Conservation (phyloP, 2,888 invertebrate species). For the Drosophila leonis region DNA sequence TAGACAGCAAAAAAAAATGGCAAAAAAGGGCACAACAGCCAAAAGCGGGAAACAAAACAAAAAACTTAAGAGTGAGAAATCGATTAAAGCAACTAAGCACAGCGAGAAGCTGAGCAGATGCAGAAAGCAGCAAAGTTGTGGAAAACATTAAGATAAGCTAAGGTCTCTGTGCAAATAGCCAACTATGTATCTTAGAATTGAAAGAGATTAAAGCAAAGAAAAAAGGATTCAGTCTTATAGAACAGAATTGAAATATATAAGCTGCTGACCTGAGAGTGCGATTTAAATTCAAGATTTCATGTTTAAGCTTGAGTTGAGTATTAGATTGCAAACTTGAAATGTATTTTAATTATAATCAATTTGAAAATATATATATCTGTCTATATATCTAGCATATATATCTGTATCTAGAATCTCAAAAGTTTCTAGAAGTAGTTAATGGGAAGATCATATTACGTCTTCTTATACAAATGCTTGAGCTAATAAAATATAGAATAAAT, state of each 20-base stretch:
- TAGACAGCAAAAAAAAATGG: constrained; percentile 50
- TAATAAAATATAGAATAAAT: too few relatives aligned
- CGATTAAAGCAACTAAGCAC: constrained; percentile 35
- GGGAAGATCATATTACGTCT: too few relatives aligned
- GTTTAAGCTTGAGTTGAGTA: too few relatives aligned
- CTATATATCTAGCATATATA: too few relatives aligned
- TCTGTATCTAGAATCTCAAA: too few relatives aligned
- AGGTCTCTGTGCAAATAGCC: neutral
- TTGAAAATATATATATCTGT: too few relatives aligned
- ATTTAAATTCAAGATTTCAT: too few relatives aligned
- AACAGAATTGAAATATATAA: neutral
- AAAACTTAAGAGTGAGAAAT: constrained; percentile 21
- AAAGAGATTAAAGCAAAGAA: neutral
- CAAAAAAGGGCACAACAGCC: constrained; percentile 69
- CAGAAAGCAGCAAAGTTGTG: neutral
- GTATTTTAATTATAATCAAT: too few relatives aligned
- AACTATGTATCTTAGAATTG: neutral
- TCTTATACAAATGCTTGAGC: too few relatives aligned
- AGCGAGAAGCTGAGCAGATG: neutral
- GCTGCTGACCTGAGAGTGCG: neutral
- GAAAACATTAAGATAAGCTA: neutral
- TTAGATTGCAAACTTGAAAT: too few relatives aligned
- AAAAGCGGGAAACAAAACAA: constrained; percentile 28
- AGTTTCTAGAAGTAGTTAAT: too few relatives aligned
- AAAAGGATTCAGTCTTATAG: neutral